phyloP scores from a whole-genome alignment of 2,797 vertebrate species.

The Momotus momota region DNA sequence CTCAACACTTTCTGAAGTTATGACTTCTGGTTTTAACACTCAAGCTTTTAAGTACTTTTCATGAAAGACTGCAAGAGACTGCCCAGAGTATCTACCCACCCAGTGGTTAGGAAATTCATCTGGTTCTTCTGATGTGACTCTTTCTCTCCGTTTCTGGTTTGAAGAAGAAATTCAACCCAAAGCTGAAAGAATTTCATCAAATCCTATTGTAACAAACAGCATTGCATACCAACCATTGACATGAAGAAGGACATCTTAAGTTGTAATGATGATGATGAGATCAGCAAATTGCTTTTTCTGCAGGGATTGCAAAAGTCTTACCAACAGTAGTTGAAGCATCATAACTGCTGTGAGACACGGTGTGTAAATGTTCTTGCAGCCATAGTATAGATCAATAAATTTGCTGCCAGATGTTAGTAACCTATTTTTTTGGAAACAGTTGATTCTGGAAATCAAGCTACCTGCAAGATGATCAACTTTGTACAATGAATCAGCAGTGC shows the following conservation, averaged over 20 bases:
- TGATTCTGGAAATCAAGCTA: neutral
- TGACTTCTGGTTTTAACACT: neutral
- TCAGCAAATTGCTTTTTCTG: neutral
- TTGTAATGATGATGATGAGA: rapidly evolving
- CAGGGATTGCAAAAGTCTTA: neutral
- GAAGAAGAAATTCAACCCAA: neutral
- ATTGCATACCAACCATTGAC: neutral
- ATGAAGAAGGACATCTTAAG: neutral
- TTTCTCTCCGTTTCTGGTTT: neutral
- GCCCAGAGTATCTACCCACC: neutral
- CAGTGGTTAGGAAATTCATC: neutral
- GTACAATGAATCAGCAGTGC: neutral
- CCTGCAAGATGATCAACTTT: neutral
- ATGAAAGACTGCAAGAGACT: neutral
- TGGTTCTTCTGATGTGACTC: neutral
- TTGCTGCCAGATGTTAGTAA: neutral
- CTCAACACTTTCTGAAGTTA: neutral
- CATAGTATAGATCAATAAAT: neutral
- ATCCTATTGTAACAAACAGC: neutral
- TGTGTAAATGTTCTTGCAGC: neutral
- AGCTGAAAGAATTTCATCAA: neutral
- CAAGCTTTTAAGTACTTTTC: neutral
- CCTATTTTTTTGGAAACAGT: neutral
- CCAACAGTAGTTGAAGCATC: neutral
- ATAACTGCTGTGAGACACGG: neutral